These are phyloP conservation scores for Drosophila cyrtoloma DNA, from an alignment of 2,888 invertebrate genomes.

Conservation along the genomic window DNA sequence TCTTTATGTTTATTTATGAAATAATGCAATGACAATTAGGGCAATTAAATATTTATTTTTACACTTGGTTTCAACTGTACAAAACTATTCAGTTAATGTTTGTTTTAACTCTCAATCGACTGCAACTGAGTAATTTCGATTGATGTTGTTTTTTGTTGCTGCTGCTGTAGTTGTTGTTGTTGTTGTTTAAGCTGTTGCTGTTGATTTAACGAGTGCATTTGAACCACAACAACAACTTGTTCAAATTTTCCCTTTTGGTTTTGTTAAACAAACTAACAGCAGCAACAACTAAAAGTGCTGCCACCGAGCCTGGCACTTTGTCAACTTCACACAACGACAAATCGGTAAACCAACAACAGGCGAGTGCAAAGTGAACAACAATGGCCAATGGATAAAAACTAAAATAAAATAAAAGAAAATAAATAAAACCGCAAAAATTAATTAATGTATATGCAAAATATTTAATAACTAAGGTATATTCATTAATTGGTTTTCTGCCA, in stretches of 20 bases:
- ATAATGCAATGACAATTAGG: conserved; percentile 69
- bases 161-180: conserved; percentile 12
- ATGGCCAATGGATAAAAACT: neutral
- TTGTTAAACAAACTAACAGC: conserved; percentile 56
- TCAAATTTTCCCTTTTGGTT: conserved; percentile 50
- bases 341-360: conserved; percentile 52
- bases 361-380: conserved; percentile 54
- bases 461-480: conserved; percentile 61
- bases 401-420: conserved; percentile 39
- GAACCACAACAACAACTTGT: conserved; percentile 59
- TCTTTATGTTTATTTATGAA: conserved; percentile 66
- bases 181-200: conserved; percentile 29
- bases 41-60: conserved; percentile 73
- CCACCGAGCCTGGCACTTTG: conserved; percentile 61
- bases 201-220: conserved; percentile 54
- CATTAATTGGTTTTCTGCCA: conserved; percentile 55
- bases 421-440: conserved; percentile 75
- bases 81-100: conserved; percentile 44
- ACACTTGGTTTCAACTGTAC: conserved; percentile 49
- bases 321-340: conserved; percentile 62
- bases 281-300: conserved; percentile 45
- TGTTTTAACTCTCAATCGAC: conserved; percentile 48
- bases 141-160: conserved; percentile 12
- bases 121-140: conserved; percentile 31
- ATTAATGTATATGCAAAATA: conserved; percentile 59